Evolutionary conservation across 2,113 vertebrate genomes (phyloP).

Genomic region (Zosterops hypoxanthus): DNA sequence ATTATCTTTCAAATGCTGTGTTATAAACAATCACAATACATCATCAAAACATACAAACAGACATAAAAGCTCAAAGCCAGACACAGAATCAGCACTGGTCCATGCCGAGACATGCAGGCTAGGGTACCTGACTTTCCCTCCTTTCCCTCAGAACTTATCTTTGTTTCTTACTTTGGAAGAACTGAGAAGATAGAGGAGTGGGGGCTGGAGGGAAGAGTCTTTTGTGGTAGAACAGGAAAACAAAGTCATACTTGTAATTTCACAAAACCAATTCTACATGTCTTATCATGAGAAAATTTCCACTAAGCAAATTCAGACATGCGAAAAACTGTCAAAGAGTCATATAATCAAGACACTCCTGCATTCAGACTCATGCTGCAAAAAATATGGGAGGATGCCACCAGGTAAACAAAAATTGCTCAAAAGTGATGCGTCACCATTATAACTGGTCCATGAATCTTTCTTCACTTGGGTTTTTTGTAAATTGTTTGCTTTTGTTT

Average conservation of each 20-base stretch:
- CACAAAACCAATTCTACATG: constrained; percentile 5
- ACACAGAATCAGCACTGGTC: constrained; percentile 29
- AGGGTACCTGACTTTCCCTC: background rate
- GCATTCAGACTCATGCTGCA: constrained; percentile 15
- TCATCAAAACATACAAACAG: constrained; percentile 26
- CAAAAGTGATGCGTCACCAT: constrained; percentile 28
- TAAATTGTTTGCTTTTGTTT: background rate
- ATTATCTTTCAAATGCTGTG: constrained; percentile 23
- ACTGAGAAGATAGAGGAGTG: constrained; percentile 12
- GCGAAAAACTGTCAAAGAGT: constrained; percentile 8
- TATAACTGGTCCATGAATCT: background rate
- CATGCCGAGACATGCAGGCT: constrained; percentile 44
- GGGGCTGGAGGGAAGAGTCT: background rate
- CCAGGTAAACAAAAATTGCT: constrained; percentile 20
- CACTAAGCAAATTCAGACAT: background rate
- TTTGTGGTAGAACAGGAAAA: constrained; percentile 51
- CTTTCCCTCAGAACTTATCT: constrained; percentile 43
- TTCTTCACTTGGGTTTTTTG: background rate
- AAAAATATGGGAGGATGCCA: constrained; percentile 18
- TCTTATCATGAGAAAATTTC: constrained; percentile 59
- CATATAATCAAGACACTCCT: constrained; percentile 18
- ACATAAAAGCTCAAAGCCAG: constrained; percentile 59
- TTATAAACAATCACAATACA: constrained; percentile 45
- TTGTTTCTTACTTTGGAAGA: constrained; percentile 39
- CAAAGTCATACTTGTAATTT: constrained; percentile 37